Evolutionary conservation across 2,113 vertebrate genomes (phyloP).

Genomic region (Mystacornis crossleyi): DNA sequence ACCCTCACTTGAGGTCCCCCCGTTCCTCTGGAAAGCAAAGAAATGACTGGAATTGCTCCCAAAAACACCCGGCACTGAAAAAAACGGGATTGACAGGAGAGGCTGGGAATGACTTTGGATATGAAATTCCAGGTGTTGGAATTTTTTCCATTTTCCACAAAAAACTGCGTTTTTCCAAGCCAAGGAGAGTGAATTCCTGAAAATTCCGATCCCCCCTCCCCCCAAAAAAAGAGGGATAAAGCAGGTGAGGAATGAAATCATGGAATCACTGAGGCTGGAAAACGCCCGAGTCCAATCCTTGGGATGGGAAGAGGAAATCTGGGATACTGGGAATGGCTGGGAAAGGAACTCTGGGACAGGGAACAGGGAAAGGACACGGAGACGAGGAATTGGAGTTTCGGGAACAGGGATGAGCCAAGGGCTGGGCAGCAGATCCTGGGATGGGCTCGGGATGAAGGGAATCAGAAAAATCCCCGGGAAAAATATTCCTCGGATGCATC

Average conservation of each 20-base stretch:
- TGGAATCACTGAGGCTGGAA: not conserved
- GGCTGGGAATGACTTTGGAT: not conserved
- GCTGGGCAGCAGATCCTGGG: not conserved
- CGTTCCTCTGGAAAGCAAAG: not conserved
- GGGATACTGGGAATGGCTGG: not conserved
- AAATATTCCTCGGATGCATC: not conserved
- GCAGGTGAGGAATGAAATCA: not conserved
- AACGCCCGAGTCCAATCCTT: rapidly evolving
- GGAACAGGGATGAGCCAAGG: not conserved
- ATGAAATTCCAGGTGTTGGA: slow-evolving; percentile 1
- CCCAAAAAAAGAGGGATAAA: not conserved
- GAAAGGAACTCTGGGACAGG: not conserved
- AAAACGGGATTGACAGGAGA: not conserved
- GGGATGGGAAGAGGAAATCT: not conserved
- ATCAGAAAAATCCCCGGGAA: not conserved
- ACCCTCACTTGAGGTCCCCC: not conserved
- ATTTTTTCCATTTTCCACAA: not conserved
- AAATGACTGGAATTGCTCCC: not conserved
- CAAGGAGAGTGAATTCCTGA: too few relatives aligned
- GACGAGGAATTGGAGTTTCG: rapidly evolving
- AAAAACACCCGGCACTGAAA: not conserved
- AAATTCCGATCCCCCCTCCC: too few relatives aligned
- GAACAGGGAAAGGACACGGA: rapidly evolving
- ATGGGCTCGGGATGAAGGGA: not conserved
- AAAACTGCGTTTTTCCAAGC: too few relatives aligned